Evolutionary conservation across 2,113 vertebrate genomes (phyloP).

Genomic region (Upupa epops): DNA sequence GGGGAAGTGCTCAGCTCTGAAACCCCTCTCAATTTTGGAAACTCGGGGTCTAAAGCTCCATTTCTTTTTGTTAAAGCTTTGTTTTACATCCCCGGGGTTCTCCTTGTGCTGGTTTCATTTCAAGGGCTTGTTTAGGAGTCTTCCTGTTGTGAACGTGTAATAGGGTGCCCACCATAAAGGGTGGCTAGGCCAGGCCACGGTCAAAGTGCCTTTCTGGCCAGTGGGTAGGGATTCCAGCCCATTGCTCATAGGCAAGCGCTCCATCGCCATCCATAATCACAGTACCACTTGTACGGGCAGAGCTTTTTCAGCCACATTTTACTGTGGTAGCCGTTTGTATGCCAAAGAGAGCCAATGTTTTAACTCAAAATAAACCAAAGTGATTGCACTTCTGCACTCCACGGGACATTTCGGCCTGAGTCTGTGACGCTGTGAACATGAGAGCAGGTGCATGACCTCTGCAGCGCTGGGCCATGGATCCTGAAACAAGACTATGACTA

Average conservation of each 20-base stretch:
- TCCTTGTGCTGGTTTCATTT: fast-evolving
- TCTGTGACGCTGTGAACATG: background rate
- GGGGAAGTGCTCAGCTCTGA: background rate
- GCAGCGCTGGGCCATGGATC: background rate
- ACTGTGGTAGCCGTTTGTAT: background rate
- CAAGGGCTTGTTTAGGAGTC: background rate
- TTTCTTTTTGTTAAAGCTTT: background rate
- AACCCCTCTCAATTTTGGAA: background rate
- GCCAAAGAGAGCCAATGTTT: background rate
- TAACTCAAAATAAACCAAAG: background rate
- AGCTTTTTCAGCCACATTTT: background rate
- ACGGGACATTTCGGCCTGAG: background rate
- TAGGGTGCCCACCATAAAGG: background rate
- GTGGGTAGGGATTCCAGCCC: background rate
- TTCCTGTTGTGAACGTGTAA: background rate
- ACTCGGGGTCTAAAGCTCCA: background rate
- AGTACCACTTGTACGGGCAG: background rate
- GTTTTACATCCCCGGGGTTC: background rate
- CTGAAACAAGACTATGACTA: background rate
- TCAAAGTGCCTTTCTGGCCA: background rate
- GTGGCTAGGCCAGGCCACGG: background rate
- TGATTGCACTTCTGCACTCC: background rate
- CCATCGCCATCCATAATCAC: background rate
- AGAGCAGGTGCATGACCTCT: background rate
- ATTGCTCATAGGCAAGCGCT: background rate